Percentiles rank a stretch among this genome's conserved stretches.
Evolutionary conservation across 1,140 invertebrate species (phyloP).

Genomic region (Drosophila melanogaster): Release_6_plus_ISO1_MT NT_037436.4:17583001-17583500

Average conservation of each 20-base stretch:
- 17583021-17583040: conserved; percentile 23
- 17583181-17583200: conserved; percentile 51
- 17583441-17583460: conserved; percentile 53
- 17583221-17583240: conserved; percentile 68
- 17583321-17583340: conserved; percentile 64
- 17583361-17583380: conserved; percentile 62
- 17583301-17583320: conserved; percentile 48
- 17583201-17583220: conserved; percentile 52
- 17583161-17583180: conserved; percentile 20
- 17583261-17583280: conserved; percentile 22
- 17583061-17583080: conserved; percentile 83
- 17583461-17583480: conserved; percentile 41
- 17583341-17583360: conserved; percentile 72
- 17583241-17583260: conserved; percentile 66
- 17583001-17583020: conserved; percentile 71
- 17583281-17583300: not conserved
- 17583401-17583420: conserved; percentile 60
- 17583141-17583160: conserved; percentile 53
- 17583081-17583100: conserved; percentile 52
- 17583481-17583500: conserved; percentile 20
- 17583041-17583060: conserved; percentile 61
- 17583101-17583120: conserved; percentile 32
- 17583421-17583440: conserved; percentile 41
- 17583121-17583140: conserved; percentile 67
- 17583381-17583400: conserved; percentile 55